Base-by-base conservation (phyloP, 2,113 vertebrate species). In the Anser cygnoides region DNA sequence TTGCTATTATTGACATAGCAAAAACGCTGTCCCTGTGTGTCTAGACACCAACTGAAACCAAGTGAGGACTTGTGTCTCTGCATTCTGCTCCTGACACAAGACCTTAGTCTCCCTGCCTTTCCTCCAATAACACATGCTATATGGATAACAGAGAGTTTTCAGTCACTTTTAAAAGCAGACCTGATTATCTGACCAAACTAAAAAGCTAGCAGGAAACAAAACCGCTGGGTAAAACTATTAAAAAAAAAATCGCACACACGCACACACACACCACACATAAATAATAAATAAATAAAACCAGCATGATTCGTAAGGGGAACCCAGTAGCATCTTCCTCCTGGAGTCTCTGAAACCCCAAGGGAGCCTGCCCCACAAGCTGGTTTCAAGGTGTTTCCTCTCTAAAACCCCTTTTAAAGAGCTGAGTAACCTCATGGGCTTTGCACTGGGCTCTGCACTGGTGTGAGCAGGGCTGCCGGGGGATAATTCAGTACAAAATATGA, bases 301-400 rank as follows among this genome's bases (percentile, higher is more conserved):
- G 39, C 39, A 39, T 39, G 39, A 23, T n/a, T 31, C 13, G 19
- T 50, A 41, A 49, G 37, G 35, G 35, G 15, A 63, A 41, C 46
- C 6, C 29, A 14, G 75, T 71, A 93, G 57, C 82, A 86, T 83
- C 52, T 37, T 26, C 5, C 0, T 66, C 28, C 67, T 86, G 13
- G 12, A 83, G 68, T 29, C 67, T 54, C 43, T 55, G 63, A 55
- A 66, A 46, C 46, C n/a, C 10, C 50, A n/a, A 43, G 33, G n/a
- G 35, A 88, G n/a, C 55, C 14, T 66, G 12, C 17, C n/a, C 37
- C 41, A 55, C 41, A 50, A 57, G 37, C 50, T 78, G 39, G 7
- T 50, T 92, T 78, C 93, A 92, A 96, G 88, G 83, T 91, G 73
- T 89, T 96, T 94, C 86, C 90, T 84, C 16, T 93, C 66, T 86